Evolutionary conservation across 2,888 invertebrate species (phyloP), one percentile per base, ranked within the genome.

Genomic region (Baronia brevicornis): DNA sequence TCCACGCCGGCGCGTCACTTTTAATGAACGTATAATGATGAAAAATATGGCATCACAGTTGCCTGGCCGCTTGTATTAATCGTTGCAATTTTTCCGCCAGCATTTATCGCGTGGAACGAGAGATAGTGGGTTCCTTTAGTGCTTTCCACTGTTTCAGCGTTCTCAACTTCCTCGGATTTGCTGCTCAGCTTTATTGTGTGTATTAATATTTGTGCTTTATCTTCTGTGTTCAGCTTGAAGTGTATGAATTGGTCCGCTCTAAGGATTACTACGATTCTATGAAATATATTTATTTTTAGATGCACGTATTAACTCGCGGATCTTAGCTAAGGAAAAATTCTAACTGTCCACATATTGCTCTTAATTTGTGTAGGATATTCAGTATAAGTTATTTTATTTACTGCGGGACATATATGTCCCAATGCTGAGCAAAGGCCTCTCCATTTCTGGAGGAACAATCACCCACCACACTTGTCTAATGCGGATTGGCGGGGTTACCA

Each of bases 1-100:
- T 68, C 56, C 54, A 44, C 54, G 54, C 54, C 61, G 64, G 63
- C 66, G 60, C 66, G 65, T 66, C 72, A 68, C 72, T 77, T 73
- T 73, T 79, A 78, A 77, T 75, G 75, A 75, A 77, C 68, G 74
- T 63, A 61, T 62, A 57, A 71, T 74, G 71, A 72, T 77, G 72
- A 72, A 63, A 63, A 61, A 49, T 53, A 58, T 56, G 52, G 67
- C 54, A 57, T 53, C 60, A 60, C 57, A 51, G 57, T 51, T 58
- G 42, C 42, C 48, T 46, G 46, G 46, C 44, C 43, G 25, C 37
- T 36, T 46, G 51, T 60, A 63, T 64, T 60, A 64, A 64, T 63
- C 55, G 61, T 30, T 41, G 55, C 56, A 51, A 62, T 64, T 62
- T 64, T 56, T 63, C 60, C 46, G 41, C 45, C 28, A 44, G 48